A percentile compares a stretch with the other conserved stretches of the same genome.
Evolutionary conservation across 2,888 invertebrate species (phyloP).

Genomic region (Sisyra nigra): DNA sequence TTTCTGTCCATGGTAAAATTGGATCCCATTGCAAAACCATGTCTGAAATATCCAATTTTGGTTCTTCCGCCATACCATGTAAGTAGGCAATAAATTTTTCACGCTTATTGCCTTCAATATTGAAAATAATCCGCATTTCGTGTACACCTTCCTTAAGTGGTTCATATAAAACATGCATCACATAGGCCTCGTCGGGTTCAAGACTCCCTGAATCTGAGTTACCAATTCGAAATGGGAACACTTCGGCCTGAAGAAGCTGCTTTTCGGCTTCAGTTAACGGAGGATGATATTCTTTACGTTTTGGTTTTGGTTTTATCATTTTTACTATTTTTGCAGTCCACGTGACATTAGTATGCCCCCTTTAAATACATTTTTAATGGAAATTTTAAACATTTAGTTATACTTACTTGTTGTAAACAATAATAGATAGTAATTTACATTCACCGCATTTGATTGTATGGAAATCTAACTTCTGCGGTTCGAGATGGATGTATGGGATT

Average conservation of each 20-base stretch:
- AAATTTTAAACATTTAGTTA: no score
- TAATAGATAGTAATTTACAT: slow-evolving; percentile 33
- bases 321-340: slow-evolving; percentile 33
- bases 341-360: slow-evolving; percentile 37
- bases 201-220: slow-evolving; percentile 30
- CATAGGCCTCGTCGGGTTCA: slow-evolving; percentile 31
- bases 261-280: slow-evolving; percentile 8
- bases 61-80: slow-evolving; percentile 35
- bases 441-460: slow-evolving; percentile 40
- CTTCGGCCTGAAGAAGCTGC: background rate
- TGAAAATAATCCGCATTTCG: slow-evolving; percentile 20
- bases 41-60: slow-evolving; percentile 33
- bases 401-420: slow-evolving; percentile 40
- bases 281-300: slow-evolving; percentile 9
- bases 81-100: slow-evolving; percentile 30
- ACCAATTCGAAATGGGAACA: background rate
- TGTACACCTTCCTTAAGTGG: slow-evolving; percentile 31
- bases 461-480: slow-evolving; percentile 32
- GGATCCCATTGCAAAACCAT: slow-evolving; percentile 39
- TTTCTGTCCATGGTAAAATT: slow-evolving; percentile 41
- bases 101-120: slow-evolving; percentile 32
- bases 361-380: no score
- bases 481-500: slow-evolving; percentile 34
- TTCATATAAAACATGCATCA: slow-evolving; percentile 38
- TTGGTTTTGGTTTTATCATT: slow-evolving; percentile 20